phyloP scores from a whole-genome alignment of 2,797 vertebrate genomes.

The Percopsis omiscomaycus region DNA sequence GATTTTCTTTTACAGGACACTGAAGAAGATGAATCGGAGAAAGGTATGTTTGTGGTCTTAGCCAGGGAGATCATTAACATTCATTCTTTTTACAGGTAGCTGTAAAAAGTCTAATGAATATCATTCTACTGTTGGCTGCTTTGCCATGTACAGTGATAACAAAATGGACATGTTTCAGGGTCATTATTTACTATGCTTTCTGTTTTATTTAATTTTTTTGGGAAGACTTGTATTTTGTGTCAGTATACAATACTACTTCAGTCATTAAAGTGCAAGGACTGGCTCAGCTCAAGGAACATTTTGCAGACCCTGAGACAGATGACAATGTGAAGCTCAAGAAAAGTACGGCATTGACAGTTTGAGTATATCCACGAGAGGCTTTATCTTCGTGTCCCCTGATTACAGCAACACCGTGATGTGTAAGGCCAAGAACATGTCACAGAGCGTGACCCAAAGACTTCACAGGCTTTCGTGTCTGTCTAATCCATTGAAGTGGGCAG shows the following conservation, averaged over 20 bases:
- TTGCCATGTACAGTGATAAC: slow-evolving; percentile 9
- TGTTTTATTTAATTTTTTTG: background rate
- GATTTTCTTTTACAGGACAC: slow-evolving; percentile 80
- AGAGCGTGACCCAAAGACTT: slow-evolving; percentile 19
- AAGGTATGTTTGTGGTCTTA: slow-evolving; percentile 87
- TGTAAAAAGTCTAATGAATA: slow-evolving; percentile 11
- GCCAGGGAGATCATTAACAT: slow-evolving; percentile 37
- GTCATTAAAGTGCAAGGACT: slow-evolving; percentile 23
- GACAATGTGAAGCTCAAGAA: slow-evolving; percentile 13
- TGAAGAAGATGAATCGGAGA: slow-evolving; percentile 93
- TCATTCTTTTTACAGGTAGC: slow-evolving; percentile 28
- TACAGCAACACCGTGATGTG: slow-evolving; percentile 7
- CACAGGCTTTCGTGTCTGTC: slow-evolving; percentile 18
- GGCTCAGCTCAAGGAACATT: background rate
- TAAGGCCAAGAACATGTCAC: slow-evolving; percentile 26
- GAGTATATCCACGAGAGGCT: slow-evolving; percentile 7
- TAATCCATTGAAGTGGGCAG: slow-evolving; percentile 25
- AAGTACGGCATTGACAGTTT: slow-evolving; percentile 13
- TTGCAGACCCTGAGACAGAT: slow-evolving; percentile 16
- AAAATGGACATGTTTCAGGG: slow-evolving; percentile 7
- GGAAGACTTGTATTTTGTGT: slow-evolving; percentile 24
- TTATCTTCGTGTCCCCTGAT: slow-evolving; percentile 12
- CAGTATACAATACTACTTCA: background rate
- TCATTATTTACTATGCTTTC: slow-evolving; percentile 1
- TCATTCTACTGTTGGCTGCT: slow-evolving; percentile 15